Conservation (phyloP, 2,888 invertebrate species). For the Melipona bicolor region DNA sequence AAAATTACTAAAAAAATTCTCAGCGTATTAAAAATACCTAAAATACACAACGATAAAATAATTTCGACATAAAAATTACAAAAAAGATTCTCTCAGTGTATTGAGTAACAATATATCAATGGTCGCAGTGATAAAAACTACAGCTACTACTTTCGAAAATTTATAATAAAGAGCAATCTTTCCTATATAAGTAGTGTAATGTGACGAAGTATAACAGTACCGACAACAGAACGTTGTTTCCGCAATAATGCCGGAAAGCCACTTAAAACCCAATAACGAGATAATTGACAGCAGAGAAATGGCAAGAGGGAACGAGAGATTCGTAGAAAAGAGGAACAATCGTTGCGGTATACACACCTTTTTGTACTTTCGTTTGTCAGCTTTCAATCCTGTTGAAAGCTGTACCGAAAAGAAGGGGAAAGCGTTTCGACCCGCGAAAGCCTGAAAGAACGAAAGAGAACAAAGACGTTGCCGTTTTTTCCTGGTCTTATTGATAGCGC, state of each 20-base stretch:
- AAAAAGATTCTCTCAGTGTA: neutral
- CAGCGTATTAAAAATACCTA: neutral
- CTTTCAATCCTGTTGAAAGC: neutral
- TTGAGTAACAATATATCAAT: too few species aligned
- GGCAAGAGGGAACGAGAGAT: neutral
- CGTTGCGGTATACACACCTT: neutral
- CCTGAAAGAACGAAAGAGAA: conserved; percentile 16
- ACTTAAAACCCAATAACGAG: neutral
- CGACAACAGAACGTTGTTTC: neutral
- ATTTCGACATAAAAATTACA: neutral
- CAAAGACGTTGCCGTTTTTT: conserved; percentile 40
- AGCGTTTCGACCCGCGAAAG: neutral
- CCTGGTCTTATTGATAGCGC: conserved; percentile 33
- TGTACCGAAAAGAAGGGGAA: neutral
- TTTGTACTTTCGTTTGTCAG: conserved; percentile 7
- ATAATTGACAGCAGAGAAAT: neutral
- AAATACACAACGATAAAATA: neutral
- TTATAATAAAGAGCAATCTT: too few species aligned
- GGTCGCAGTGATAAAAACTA: too few species aligned
- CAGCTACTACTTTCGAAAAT: too few species aligned
- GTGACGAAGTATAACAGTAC: too few species aligned
- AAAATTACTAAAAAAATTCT: neutral
- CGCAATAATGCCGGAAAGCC: neutral
- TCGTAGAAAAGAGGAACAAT: neutral
- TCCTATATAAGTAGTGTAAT: too few species aligned